These are phyloP conservation scores for Antechinus flavipes DNA, from an alignment of 2,113 vertebrate species.

Conservation along the genomic window DNA sequence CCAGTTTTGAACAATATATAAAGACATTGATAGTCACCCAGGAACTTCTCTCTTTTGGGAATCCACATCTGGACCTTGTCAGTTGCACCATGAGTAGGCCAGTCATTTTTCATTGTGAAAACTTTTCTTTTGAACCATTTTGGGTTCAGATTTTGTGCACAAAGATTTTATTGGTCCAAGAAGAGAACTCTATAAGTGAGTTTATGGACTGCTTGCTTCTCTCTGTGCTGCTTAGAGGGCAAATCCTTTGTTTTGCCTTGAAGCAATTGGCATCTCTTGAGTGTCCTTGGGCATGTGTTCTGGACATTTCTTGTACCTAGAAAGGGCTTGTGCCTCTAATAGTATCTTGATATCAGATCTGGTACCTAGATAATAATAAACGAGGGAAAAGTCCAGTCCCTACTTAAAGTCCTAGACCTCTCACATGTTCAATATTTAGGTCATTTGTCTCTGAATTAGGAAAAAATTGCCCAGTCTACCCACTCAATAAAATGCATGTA, in stretches of 20 bases:
- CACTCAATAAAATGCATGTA: conserved; percentile 70
- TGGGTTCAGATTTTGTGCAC: neutral
- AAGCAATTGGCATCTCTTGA: neutral
- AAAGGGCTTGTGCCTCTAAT: conserved; percentile 31
- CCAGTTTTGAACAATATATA: neutral
- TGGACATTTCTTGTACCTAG: conserved; percentile 32
- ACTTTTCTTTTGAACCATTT: neutral
- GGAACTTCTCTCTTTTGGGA: neutral
- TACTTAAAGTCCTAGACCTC: conserved; percentile 40
- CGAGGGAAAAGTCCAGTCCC: neutral
- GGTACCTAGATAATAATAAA: neutral
- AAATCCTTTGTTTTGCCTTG: conserved; percentile 1
- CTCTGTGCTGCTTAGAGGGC: neutral
- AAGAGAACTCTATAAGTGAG: neutral
- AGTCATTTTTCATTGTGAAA: neutral
- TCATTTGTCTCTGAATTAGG: conserved; percentile 69
- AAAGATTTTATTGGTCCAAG: neutral
- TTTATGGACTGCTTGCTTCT: neutral
- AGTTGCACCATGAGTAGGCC: neutral
- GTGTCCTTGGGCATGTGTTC: neutral
- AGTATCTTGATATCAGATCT: conserved; percentile 5
- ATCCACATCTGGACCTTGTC: neutral
- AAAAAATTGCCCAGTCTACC: conserved; percentile 48
- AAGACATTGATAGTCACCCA: neutral
- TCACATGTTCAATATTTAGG: conserved; percentile 60